Conservation (phyloP, 1,140 invertebrate genomes). For the Drosophila triauraria region DNA sequence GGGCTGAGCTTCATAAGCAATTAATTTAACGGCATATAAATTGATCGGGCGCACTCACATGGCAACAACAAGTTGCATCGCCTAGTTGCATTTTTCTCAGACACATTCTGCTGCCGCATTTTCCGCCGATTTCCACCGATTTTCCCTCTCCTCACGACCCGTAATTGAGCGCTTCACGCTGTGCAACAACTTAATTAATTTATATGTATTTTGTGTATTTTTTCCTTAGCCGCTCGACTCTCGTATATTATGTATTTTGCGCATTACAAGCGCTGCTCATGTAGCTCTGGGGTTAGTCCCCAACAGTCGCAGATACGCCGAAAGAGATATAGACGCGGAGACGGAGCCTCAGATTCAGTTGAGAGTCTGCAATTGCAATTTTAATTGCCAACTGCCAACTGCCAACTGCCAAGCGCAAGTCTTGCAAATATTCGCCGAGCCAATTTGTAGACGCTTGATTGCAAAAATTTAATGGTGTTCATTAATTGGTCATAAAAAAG, state of each 20-base stretch:
- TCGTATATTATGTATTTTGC: constrained; percentile 65
- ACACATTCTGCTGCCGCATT: constrained; percentile 68
- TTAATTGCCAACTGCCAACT: constrained; percentile 71
- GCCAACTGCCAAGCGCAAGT: constrained; percentile 52
- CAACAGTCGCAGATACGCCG: constrained; percentile 15
- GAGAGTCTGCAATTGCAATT: constrained; percentile 74
- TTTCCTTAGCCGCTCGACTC: constrained; percentile 35
- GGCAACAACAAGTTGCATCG: constrained; percentile 64
- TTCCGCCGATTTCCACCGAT: constrained; percentile 5
- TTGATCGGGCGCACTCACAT: constrained; percentile 51
- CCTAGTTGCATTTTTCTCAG: constrained; percentile 81
- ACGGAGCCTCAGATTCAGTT: constrained; percentile 10
- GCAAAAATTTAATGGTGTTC: constrained; percentile 82
- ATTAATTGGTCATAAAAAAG: constrained; percentile 76
- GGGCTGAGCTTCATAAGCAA: constrained; percentile 71
- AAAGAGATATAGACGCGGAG: constrained; percentile 23
- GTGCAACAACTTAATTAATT: constrained; percentile 84
- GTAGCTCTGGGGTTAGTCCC: constrained; percentile 45
- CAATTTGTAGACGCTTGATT: constrained; percentile 81
- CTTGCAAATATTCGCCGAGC: constrained; percentile 72
- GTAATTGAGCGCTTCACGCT: constrained; percentile 81
- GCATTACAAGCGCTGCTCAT: constrained; percentile 63
- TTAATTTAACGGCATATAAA: constrained; percentile 81
- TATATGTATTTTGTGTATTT: constrained; percentile 62
- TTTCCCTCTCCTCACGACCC: constrained; percentile 21